Evolutionary conservation across 1,140 invertebrate species (phyloP).

Genomic region (Drosophila chauvacae): DNA sequence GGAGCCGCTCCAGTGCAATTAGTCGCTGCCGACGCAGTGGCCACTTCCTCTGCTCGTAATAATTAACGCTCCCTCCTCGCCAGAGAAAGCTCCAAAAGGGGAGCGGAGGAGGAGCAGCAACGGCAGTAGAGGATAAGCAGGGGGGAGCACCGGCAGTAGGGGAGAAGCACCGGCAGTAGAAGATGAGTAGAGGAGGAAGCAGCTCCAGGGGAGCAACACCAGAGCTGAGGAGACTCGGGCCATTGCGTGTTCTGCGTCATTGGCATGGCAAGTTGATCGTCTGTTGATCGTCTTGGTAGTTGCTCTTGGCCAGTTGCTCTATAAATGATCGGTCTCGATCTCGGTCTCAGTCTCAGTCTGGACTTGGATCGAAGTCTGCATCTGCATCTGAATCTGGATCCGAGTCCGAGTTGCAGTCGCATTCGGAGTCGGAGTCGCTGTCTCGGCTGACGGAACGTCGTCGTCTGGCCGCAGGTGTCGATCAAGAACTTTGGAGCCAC

Average conservation of each 20-base stretch:
- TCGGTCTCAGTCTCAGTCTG: slow-evolving; percentile 15
- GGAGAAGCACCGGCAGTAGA: not conserved
- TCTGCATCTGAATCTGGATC: slow-evolving; percentile 10
- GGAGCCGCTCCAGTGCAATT: slow-evolving; percentile 61
- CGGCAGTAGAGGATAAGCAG: not conserved
- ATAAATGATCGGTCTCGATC: slow-evolving; percentile 64
- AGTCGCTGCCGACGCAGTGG: slow-evolving; percentile 64
- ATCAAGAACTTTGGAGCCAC: slow-evolving; percentile 81
- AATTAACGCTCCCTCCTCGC: slow-evolving; percentile 67
- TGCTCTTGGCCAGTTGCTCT: slow-evolving; percentile 66
- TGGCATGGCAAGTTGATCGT: slow-evolving; percentile 71
- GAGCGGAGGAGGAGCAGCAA: not conserved
- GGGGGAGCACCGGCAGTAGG: not conserved
- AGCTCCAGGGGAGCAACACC: not conserved
- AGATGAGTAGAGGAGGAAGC: not conserved
- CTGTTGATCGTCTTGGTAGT: slow-evolving; percentile 79
- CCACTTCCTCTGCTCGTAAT: slow-evolving; percentile 78
- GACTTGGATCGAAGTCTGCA: slow-evolving; percentile 16
- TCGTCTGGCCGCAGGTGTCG: slow-evolving; percentile 72
- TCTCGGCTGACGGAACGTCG: slow-evolving; percentile 34
- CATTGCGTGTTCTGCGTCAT: slow-evolving; percentile 79
- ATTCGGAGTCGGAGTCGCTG: slow-evolving; percentile 3
- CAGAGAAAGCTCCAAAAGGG: slow-evolving; percentile 55
- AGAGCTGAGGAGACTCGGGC: slow-evolving; percentile 8
- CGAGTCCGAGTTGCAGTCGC: slow-evolving; percentile 1